Evolutionary conservation across 2,797 vertebrate genomes (phyloP), one percentile per base, ranked within the genome.

Genomic region (Chrysolophus pictus): DNA sequence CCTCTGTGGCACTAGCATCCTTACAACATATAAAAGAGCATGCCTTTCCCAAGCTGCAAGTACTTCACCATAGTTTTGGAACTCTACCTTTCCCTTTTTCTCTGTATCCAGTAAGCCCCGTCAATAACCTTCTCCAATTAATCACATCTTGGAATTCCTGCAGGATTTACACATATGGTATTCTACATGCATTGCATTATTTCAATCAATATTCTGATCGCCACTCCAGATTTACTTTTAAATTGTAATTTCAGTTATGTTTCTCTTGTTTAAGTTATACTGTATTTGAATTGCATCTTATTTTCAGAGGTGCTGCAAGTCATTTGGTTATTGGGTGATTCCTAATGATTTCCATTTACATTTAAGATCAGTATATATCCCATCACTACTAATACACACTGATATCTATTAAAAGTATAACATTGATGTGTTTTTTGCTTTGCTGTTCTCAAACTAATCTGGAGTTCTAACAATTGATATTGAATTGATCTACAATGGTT

Each of bases 211-310:
- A 65, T 80, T 90, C 84, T 56, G 22, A 68, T 93, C 39, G 71
- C 42, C 24, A 21, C 24, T 73, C 11, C 24, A 16, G 80, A 64
- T 68, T 90, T 83, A 80, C 35, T 69, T 91, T 72, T 49, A 77
- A 90, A 64, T 83, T 73, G n/a, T 28, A 47, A 14, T 85, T 85
- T 90, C 42, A 68, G 10, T 83, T 90, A 68, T 6, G 3, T 71
- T 91, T 95, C 24, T 72, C n/a, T 59, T 74, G 56, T 70, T 80
- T 80, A 77, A 88, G 37, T 93, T 77, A 60, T 10, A 59, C 7
- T 56, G 29, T 44, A 60, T 77, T 62, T 86, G 55, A 94, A 71
- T 46, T 68, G 24, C 44, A 81, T 41, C 62, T 41, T 37, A 44
- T 78, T 87, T 88, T 72, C 63, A 78, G 13, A n/a, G 46, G n/a